A percentile compares a stretch with the other conserved stretches of the same genome.
These are phyloP conservation scores for Eurosta solidaginis DNA, from an alignment of 1,140 invertebrate species.

Conservation along the genomic window DNA sequence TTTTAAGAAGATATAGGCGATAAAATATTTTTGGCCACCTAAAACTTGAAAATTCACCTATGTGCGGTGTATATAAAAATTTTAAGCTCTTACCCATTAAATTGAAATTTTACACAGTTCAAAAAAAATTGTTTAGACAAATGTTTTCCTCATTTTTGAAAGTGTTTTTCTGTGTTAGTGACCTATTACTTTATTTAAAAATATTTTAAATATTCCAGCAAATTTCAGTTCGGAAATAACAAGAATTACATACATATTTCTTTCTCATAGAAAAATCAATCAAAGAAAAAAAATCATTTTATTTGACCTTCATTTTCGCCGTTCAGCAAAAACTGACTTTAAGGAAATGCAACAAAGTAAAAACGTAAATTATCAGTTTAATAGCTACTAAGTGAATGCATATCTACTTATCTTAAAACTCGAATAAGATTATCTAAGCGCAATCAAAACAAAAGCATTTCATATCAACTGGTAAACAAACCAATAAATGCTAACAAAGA, in stretches of 20 bases:
- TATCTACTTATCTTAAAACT: background rate
- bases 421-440: background rate
- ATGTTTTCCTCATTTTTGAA: too few species aligned
- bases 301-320: background rate
- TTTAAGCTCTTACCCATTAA: too few species aligned
- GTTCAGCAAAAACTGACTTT: background rate
- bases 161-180: too few species aligned
- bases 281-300: background rate
- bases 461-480: constrained; percentile 10
- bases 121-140: too few species aligned
- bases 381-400: background rate
- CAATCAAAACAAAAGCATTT: background rate
- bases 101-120: too few species aligned
- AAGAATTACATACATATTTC: background rate
- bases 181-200: too few species aligned
- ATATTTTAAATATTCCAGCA: too few species aligned
- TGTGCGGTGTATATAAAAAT: too few species aligned
- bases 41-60: too few species aligned
- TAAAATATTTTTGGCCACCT: too few species aligned
- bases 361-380: background rate
- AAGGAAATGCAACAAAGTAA: background rate
- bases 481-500: constrained; percentile 27
- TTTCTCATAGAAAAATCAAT: background rate
- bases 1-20: too few species aligned
- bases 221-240: background rate